Evolutionary conservation across 2,113 vertebrate genomes (phyloP).

Genomic region (Eclectus roratus): DNA sequence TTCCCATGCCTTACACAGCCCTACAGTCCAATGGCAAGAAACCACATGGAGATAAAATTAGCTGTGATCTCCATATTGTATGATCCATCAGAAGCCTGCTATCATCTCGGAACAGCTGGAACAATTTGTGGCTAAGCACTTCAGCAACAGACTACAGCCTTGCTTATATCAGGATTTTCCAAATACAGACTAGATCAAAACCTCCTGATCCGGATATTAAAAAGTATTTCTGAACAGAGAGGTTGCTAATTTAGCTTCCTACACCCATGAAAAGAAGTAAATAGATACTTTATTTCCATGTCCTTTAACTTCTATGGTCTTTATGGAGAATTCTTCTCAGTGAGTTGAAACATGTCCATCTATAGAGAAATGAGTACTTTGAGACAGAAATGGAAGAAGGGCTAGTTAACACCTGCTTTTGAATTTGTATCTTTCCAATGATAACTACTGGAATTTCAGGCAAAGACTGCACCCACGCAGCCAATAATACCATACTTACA

Average conservation of each 20-base stretch:
- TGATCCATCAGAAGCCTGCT: conserved; percentile 54
- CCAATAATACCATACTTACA: not conserved
- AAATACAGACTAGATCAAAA: conserved; percentile 44
- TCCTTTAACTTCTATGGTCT: not conserved
- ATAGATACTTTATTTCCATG: not conserved
- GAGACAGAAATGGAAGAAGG: not conserved
- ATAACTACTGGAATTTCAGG: not conserved
- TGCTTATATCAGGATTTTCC: conserved; percentile 54
- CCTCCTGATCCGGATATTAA: conserved; percentile 1
- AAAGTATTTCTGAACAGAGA: conserved; percentile 12
- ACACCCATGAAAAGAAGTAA: not conserved
- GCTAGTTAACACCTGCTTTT: not conserved
- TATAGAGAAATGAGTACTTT: not conserved
- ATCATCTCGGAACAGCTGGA: conserved; percentile 63
- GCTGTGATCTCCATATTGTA: conserved; percentile 6
- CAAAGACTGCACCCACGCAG: not conserved
- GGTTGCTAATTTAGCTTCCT: not conserved
- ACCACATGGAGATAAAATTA: conserved; percentile 55
- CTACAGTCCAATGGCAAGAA: conserved; percentile 21
- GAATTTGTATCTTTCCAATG: not conserved
- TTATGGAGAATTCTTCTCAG: not conserved
- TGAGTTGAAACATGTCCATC: not conserved
- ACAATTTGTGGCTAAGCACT: conserved; percentile 44
- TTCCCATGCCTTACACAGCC: not conserved
- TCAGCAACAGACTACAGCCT: conserved; percentile 32